Percentiles rank a stretch among this genome's conserved stretches.
These are phyloP conservation scores for Ditylenchus weischeri DNA, from an alignment of 2,888 invertebrate genomes.

Conservation along the genomic window DNA sequence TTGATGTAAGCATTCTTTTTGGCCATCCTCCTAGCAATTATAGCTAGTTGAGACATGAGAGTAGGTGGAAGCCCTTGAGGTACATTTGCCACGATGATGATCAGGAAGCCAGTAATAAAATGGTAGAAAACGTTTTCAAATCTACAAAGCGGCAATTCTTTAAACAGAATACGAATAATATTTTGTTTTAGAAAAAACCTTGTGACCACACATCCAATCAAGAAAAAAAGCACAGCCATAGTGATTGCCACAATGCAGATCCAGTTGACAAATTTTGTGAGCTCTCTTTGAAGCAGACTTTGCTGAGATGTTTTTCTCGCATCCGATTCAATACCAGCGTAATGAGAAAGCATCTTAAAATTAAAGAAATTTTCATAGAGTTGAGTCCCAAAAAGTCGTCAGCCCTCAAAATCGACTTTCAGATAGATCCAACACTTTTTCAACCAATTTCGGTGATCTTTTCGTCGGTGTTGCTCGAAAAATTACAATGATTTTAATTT, in stretches of 20 bases:
- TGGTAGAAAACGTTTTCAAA: constrained; percentile 54
- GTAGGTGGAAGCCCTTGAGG: constrained; percentile 55
- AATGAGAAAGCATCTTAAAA: constrained; percentile 37
- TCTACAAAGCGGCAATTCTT: too few species aligned
- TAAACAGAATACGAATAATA: neutral
- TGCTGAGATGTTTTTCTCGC: constrained; percentile 28
- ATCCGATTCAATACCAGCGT: constrained; percentile 36
- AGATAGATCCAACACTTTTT: too few species aligned
- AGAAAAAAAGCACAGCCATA: constrained; percentile 52
- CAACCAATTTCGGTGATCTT: too few species aligned
- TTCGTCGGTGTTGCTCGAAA: too few species aligned
- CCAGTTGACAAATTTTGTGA: constrained; percentile 40
- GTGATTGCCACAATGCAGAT: constrained; percentile 50
- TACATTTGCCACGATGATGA: constrained; percentile 55
- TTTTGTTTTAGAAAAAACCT: constrained; percentile 19
- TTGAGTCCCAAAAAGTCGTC: too few species aligned
- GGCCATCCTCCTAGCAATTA: constrained; percentile 85
- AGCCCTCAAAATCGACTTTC: too few species aligned
- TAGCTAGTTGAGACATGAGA: constrained; percentile 54
- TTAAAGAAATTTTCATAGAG: neutral
- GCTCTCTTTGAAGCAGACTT: constrained; percentile 34
- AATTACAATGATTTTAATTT: too few species aligned
- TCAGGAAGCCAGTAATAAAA: constrained; percentile 56
- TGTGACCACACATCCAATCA: constrained; percentile 53
- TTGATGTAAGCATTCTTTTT: constrained; percentile 95